Base-by-base conservation (phyloP, 92 coral and sea anemone species). In the Isaurus tuberculatus region DNA sequence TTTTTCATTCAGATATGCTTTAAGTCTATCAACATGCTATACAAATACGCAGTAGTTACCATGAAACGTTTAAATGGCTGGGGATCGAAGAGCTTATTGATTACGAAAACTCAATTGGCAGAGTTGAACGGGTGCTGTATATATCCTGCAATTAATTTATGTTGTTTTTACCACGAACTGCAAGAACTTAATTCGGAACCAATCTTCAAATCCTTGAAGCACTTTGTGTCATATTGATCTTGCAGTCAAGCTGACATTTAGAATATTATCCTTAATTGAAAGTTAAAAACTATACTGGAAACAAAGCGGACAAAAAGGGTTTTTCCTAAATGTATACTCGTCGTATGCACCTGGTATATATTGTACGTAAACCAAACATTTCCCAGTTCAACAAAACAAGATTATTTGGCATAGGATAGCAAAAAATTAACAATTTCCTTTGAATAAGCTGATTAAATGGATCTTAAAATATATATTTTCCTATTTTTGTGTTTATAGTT, bases 21-120 rank as follows among this genome's bases (percentile, higher is more conserved):
- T 23, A 23, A 74, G 19, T 29, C 36, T 77, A 65, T 58, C 70
- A 77, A 57, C 15, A 26, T 33, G 15, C 6, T 37, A 72, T n/a
- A 60, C 19, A 61, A 77, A 57, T 77, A 33, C 58, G 58, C 32
- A 33, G 9, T 1, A 22, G 82, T 58, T 58, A 32, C 82, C 58
- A 36, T 23, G 82, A 4, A 34, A 77, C 69, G 7, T 19, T 31
- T 4, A 57, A 17, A 33, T 27, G 57, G 69, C 69, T 75, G 31
- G 4, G 19, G 36, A 55, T n/a, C n/a, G 57, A 57, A 66, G 68
- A 32, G 67, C 81, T 31, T 15, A 5, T 32, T 55, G 57, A 32
- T 55, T 25, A 73, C 2, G 42, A 8, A 60, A 25, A 10, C 22
- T 60, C 20, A 25, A 27, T 23, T 23, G 23, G 5, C n/a, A 15